A percentile compares a stretch with the other conserved stretches of the same genome.
These are phyloP conservation scores for Meandrina meandrites DNA, from an alignment of 92 coral and sea anemone genomes.

Conservation along the genomic window DNA sequence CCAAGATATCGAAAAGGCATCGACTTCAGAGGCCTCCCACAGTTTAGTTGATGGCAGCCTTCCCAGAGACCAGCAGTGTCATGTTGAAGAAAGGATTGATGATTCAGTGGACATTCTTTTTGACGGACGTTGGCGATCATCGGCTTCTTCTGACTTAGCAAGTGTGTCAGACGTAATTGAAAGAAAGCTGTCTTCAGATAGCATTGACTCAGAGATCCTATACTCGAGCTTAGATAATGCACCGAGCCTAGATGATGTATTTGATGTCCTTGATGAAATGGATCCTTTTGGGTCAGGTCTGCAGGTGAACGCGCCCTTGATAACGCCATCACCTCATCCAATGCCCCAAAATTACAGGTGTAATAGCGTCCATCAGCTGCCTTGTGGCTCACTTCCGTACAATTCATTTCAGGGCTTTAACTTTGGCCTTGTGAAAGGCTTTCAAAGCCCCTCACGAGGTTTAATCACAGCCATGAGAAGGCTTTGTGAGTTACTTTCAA, in stretches of 20 bases:
- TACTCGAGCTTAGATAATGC: not conserved
- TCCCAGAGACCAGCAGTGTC: not conserved
- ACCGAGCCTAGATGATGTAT: constrained; percentile 29
- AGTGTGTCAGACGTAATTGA: constrained; percentile 23
- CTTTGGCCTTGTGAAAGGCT: constrained; percentile 19
- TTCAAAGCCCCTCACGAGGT: constrained; percentile 26
- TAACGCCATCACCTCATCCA: not conserved
- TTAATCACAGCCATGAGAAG: constrained; percentile 33
- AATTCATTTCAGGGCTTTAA: constrained; percentile 27
- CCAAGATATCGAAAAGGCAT: not conserved
- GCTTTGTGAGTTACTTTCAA: constrained; percentile 33
- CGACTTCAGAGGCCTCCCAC: not conserved
- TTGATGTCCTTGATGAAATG: constrained; percentile 31
- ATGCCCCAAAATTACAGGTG: not conserved
- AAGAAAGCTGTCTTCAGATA: constrained; percentile 9
- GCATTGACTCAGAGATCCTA: constrained; percentile 7
- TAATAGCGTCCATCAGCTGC: not conserved
- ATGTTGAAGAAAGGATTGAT: not conserved
- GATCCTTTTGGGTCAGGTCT: not conserved
- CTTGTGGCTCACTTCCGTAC: not conserved
- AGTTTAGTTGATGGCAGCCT: not conserved
- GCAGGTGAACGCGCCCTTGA: not conserved
- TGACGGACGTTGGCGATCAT: constrained; percentile 18
- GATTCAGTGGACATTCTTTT: not conserved
- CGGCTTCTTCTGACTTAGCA: not conserved